Evolutionary conservation across 1,140 invertebrate species (phyloP), one percentile per base, ranked within the genome.

Genomic region (Tribolium castaneum): DNA sequence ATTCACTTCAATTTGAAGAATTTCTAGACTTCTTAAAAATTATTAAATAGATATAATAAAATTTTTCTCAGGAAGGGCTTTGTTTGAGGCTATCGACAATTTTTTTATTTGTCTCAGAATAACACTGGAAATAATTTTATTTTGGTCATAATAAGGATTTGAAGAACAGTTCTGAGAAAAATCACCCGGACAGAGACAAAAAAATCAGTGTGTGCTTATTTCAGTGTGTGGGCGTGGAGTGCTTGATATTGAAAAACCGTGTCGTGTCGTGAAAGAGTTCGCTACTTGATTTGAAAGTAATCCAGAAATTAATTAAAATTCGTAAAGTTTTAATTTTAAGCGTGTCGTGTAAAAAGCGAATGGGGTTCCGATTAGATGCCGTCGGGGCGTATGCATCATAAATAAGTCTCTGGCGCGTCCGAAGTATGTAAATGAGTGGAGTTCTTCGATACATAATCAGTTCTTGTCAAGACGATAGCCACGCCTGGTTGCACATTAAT

Each of bases 361-460:
- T 62, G 5, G 7, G 22, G 9, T 25, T 62, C 56, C 56, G 56
- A 62, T 62, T 62, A 62, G 56, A 14, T 62, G 56, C 30, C 56
- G 25, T 66, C 59, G 59, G 59, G 25, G 25, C 4, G n/a, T 75
- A 75, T 75, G 72, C 72, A 75, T 75, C 72, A 75, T 75, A 75
- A 75, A 75, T 75, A 75, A 75, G 71, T 54, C 22, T 51, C 13
- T 12, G 6, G 6, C 25, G 25, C 25, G 50, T 13, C 14, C 4
- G 22, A 75, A 75, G 52, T 76, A 76, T 76, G 75, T 76, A 76
- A 76, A 76, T 76, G 62, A 76, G 34, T 76, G 35, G 66, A 76
- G 51, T 76, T 76, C 75, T 70, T 76, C 75, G 62, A 51, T 70
- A 70, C 14, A 76, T 76, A 76, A 76, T 76, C 75, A 76, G 75